A percentile compares a stretch with the other conserved stretches of the same genome.
These are phyloP conservation scores for Tridacna gigas DNA, from an alignment of 2,888 invertebrate genomes.

Conservation along the genomic window DNA sequence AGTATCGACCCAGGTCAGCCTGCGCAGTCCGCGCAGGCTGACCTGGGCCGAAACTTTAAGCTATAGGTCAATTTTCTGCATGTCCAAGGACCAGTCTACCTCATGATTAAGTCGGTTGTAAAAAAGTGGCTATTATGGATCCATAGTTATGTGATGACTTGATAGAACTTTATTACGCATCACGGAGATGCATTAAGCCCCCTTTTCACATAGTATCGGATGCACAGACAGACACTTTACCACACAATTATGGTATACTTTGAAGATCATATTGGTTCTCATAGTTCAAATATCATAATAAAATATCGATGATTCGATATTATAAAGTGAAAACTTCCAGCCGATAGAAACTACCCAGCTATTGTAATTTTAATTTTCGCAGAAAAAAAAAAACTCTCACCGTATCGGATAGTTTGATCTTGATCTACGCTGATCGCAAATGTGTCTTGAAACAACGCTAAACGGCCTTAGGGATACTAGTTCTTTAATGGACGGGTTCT, in stretches of 20 bases:
- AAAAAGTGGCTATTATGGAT: too few relatives aligned
- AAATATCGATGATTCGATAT: neutral
- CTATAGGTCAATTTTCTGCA: too few relatives aligned
- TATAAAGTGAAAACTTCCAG: neutral
- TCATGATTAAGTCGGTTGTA: too few relatives aligned
- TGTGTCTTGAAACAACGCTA: neutral
- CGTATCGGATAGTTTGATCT: neutral
- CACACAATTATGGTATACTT: neutral
- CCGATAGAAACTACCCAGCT: neutral
- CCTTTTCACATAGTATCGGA: neutral
- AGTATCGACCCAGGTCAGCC: too few relatives aligned
- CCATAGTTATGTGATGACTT: too few relatives aligned
- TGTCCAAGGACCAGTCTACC: too few relatives aligned
- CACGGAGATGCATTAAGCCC: neutral
- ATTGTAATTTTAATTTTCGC: neutral
- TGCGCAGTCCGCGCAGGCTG: too few relatives aligned
- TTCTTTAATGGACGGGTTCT: too few relatives aligned
- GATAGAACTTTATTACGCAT: too few relatives aligned
- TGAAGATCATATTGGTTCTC: neutral
- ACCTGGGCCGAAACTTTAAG: too few relatives aligned
- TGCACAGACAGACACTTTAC: neutral
- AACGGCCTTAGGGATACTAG: too few relatives aligned
- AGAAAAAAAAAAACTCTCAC: too few relatives aligned
- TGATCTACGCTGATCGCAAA: neutral
- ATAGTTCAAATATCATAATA: neutral